These are phyloP conservation scores for Meda fulgida DNA, from an alignment of 2,797 vertebrate genomes.

Conservation along the genomic window DNA sequence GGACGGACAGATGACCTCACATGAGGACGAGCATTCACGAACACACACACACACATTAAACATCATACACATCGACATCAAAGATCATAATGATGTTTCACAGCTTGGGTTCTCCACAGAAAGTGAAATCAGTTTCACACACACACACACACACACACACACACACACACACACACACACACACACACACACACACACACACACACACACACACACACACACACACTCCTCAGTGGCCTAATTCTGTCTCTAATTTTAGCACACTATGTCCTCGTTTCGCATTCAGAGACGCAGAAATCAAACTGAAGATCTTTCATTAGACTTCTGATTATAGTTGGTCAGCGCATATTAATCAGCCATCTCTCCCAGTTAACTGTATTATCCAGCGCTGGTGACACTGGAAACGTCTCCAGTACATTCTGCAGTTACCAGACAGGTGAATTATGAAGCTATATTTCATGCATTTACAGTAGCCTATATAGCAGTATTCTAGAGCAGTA, in stretches of 20 bases:
- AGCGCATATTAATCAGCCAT: conserved; percentile 70
- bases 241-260: conserved; percentile 73
- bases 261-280: conserved; percentile 68
- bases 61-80: too few relatives aligned
- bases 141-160: background rate
- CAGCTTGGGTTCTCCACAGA: background rate
- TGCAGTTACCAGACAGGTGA: background rate
- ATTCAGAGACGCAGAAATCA: conserved; percentile 73
- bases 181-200: background rate
- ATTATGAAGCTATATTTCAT: background rate
- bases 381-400: conserved; percentile 7
- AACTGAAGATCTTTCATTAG: conserved; percentile 75
- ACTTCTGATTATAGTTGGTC: conserved; percentile 73
- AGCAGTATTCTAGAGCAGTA: too few relatives aligned
- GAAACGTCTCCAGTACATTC: too few relatives aligned
- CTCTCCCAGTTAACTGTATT: conserved; percentile 40
- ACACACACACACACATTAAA: background rate
- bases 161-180: background rate
- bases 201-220: background rate
- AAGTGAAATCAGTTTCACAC: background rate
- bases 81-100: background rate
- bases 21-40: background rate
- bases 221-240: conserved; percentile 35
- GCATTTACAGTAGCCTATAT: background rate
- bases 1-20: background rate